Evolutionary conservation across 1,140 invertebrate species (phyloP).

Genomic region (Zaprionus gabonicus): DNA sequence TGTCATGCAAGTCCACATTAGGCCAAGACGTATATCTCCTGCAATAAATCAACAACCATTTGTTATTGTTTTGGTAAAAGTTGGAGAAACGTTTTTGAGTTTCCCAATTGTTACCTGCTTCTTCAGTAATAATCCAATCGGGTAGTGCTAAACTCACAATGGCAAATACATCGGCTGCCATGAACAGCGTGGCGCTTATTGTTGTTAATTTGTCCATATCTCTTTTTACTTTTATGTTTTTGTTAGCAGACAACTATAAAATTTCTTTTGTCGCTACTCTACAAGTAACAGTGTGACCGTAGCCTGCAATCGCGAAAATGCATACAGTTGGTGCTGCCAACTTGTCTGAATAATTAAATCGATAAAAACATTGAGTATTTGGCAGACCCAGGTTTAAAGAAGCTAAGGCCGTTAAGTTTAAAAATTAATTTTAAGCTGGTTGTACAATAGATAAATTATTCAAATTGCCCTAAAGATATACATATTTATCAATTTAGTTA

Average conservation of each 20-base stretch:
- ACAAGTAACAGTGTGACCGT: constrained; percentile 19
- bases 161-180: constrained; percentile 96
- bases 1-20: constrained; percentile 97
- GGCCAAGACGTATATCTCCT: constrained; percentile 90
- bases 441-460: background rate
- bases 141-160: constrained; percentile 96
- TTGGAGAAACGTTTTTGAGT: constrained; percentile 3
- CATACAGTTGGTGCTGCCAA: constrained; percentile 18
- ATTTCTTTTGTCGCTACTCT: constrained; percentile 28
- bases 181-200: constrained; percentile 95
- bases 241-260: constrained; percentile 10
- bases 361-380: background rate
- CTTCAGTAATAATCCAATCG: constrained; percentile 98
- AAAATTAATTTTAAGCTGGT: background rate
- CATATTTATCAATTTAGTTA: background rate
- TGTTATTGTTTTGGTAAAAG: constrained; percentile 20
- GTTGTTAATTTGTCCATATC: constrained; percentile 96
- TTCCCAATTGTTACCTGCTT: constrained; percentile 87
- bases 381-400: too few species aligned
- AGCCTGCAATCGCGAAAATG: background rate
- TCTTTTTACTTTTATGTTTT: constrained; percentile 18
- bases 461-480: background rate
- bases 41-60: constrained; percentile 65
- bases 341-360: background rate
- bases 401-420: background rate